Conservation (phyloP, 1,140 invertebrate species). For the Cyclina sinensis region DNA sequence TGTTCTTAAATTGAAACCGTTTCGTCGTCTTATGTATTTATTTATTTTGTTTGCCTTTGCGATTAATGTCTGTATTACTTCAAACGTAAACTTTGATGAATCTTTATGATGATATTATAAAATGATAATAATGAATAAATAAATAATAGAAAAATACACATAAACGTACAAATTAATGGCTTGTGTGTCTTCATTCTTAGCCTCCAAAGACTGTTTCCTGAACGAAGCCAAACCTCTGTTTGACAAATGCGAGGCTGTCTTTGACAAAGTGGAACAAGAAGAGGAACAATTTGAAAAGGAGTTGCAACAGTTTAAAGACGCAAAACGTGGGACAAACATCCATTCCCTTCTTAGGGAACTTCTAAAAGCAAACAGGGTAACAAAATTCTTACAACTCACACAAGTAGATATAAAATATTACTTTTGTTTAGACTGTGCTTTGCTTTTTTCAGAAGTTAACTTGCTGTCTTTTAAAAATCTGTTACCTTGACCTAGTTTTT, state of each 20-base stretch:
- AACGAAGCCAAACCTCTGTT: not conserved
- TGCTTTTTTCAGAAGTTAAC: too few relatives aligned
- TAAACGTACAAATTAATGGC: not conserved
- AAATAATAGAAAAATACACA: too few relatives aligned
- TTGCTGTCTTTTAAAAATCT: too few relatives aligned
- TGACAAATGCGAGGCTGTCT: not conserved
- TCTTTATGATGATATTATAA: too few relatives aligned
- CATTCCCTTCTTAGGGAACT: not conserved
- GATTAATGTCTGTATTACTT: too few relatives aligned
- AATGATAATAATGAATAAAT: too few relatives aligned
- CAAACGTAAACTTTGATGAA: too few relatives aligned
- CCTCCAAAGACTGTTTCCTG: not conserved
- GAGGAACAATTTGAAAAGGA: slow-evolving; percentile 14
- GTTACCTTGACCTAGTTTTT: too few relatives aligned
- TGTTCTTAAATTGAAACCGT: too few relatives aligned
- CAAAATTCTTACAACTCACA: not conserved
- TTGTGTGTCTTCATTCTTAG: not conserved
- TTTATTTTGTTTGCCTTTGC: not conserved
- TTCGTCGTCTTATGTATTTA: not conserved
- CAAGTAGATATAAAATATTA: too few relatives aligned
- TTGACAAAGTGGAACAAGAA: slow-evolving; percentile 10
- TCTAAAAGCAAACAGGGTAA: not conserved
- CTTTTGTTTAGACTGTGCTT: too few relatives aligned
- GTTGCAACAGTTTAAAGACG: not conserved
- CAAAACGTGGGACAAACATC: not conserved